Base-by-base conservation (phyloP, 2,797 vertebrate genomes). In the Melanotaenia trifasciata region DNA sequence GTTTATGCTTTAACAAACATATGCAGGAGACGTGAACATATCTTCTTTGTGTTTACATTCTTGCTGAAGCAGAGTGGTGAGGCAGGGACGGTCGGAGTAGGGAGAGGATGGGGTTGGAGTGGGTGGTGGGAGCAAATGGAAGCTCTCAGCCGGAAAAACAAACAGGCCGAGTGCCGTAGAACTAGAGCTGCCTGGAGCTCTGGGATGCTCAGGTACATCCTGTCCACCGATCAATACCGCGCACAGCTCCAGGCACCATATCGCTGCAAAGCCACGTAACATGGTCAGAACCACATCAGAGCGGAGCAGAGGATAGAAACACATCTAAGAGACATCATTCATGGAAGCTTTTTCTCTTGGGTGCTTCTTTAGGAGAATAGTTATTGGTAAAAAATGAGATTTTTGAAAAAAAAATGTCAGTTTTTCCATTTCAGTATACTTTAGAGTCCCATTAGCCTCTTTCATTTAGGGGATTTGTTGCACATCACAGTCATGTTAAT, bases 121-220 rank as follows among this genome's bases (percentile, higher is more conserved):
- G 40, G 47, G 11, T 22, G n/a, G 13, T 28, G 18, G 3, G 0
- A 50, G 64, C 1, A 22, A 63, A 68, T 61, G 72, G 80, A 62
- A 62, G 75, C 85, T 84, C 77, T 76, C 76, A 87, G 75, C 70
- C 70, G 87, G 92, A 92, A 94, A 94, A 94, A 93, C 91, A 94
- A 95, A 95, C 90, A 94, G 58, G 73, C 32, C 4, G 66, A 10
- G 70, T 70, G 72, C 51, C 3, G 3, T 0, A 2, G 74, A 64
- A 36, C 70, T 63, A 65, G 80, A n/a, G 65, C 50, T 38, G 7
- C 50, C 69, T 3, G 16, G 62, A 75, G 81, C 70, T 70, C 20
- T 33, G 28, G 77, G 83, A 62, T 10, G 36, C 57, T 70, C 76
- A 47, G 81, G 90, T 89, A 94, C 93, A 92, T 86, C 72, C 78